Percentiles rank a stretch among this genome's conserved stretches.
phyloP scores from a whole-genome alignment of 2,797 vertebrate genomes.

The Sebastes vulpes region DNA sequence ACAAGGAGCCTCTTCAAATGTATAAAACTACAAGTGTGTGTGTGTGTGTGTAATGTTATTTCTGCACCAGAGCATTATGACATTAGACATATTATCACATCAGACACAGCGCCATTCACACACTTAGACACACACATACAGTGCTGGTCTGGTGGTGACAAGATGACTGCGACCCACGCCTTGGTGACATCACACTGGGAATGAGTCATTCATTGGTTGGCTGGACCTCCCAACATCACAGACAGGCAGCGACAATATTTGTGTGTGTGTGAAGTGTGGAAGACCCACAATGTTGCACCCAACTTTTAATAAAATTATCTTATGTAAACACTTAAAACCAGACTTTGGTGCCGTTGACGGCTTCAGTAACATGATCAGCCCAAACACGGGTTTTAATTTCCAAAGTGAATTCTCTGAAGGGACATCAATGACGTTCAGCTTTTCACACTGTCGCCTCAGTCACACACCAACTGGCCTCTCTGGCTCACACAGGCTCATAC shows the following conservation, averaged over 20 bases:
- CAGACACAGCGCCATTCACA: neutral
- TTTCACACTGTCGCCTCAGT: neutral
- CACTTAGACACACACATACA: neutral
- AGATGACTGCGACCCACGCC: slow-evolving; percentile 42
- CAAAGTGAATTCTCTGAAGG: slow-evolving; percentile 7
- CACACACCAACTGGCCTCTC: neutral
- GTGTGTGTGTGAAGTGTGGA: neutral
- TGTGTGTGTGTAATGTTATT: neutral
- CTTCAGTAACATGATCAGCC: neutral
- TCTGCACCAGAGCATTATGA: neutral
- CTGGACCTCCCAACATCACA: slow-evolving; percentile 25
- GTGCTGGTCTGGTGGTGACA: slow-evolving; percentile 4
- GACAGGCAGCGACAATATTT: neutral
- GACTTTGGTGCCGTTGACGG: neutral
- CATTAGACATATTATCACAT: neutral
- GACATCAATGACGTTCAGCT: neutral
- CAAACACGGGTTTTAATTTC: neutral
- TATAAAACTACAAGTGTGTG: neutral
- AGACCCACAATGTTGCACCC: neutral
- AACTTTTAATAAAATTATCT: slow-evolving; percentile 25
- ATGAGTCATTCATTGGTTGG: slow-evolving; percentile 53
- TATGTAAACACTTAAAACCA: slow-evolving; percentile 10
- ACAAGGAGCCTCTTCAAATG: neutral
- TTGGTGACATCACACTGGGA: slow-evolving; percentile 55
- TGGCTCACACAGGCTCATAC: neutral